Evolutionary conservation across 2,113 vertebrate species (phyloP), one percentile per base, ranked within the genome.

Genomic region (Cyanistes caeruleus): DNA sequence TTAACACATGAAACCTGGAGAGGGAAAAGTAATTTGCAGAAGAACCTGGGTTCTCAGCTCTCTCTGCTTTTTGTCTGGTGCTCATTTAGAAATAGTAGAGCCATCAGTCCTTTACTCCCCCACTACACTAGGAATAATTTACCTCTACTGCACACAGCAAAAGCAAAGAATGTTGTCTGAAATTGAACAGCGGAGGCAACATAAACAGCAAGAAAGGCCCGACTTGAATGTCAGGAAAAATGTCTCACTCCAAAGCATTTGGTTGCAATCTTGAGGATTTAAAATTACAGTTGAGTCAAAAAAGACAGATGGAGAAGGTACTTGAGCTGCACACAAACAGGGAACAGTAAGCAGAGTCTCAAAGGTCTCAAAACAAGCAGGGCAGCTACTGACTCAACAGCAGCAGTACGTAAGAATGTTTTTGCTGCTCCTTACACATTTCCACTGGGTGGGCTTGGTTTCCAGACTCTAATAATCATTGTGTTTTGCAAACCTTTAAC

Each of bases 391-490:
- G 80, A 72, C 63, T 85, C 44, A 48, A 44, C n/a, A 69, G 74
- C 56, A 80, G 51, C 70, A 44, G 59, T 16, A 69, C 21, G 11
- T 76, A 49, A 88, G 87, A 82, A 75, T 94, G 55, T 63, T 60
- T 95, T 95, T 89, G 58, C 87, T 69, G 21, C 48, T 87, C 31
- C 92, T 93, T 89, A 93, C 60, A 82, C 35, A 31, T 91, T 95
- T 93, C 77, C 76, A 46, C 72, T 83, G 65, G 14, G 39, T 92
- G 78, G 90, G 62, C 75, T 94, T 90, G 22, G 60, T 94, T 96
- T 97, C 80, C 75, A 96, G 85, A 87, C 72, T 65, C 73, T 60
- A 88, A 93, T 95, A 95, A 94, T 96, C 93, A 95, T 84, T 95
- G 64, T 94, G 80, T 83, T 97, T 96, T 92, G 87, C 77, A 95